These are phyloP conservation scores for Micropoecilia bifurca DNA, from an alignment of 2,797 vertebrate genomes.

Conservation along the genomic window DNA sequence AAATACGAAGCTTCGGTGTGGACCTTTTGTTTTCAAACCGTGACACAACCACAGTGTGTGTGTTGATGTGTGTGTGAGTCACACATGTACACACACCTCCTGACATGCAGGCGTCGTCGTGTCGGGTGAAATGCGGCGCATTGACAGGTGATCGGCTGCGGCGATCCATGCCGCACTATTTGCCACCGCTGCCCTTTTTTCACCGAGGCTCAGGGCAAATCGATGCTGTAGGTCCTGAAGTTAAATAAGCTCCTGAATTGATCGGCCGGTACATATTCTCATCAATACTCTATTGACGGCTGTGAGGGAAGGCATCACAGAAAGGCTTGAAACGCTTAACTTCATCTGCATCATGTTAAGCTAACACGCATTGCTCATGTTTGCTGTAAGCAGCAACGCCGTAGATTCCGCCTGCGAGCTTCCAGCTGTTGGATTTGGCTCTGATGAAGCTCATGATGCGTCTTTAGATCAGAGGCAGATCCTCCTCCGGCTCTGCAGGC, in stretches of 20 bases:
- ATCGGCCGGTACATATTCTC: slow-evolving; percentile 44
- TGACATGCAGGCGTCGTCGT: slow-evolving; percentile 26
- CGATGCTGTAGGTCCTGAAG: slow-evolving; percentile 59
- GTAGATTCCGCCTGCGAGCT: slow-evolving; percentile 18
- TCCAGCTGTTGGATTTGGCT: slow-evolving; percentile 26
- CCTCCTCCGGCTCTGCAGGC: slow-evolving; percentile 36
- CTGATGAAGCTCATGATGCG: slow-evolving; percentile 31
- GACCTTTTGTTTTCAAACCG: background rate
- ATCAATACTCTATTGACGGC: slow-evolving; percentile 50
- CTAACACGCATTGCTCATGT: slow-evolving; percentile 19
- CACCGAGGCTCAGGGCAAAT: slow-evolving; percentile 53
- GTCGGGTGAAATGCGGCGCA: slow-evolving; percentile 42
- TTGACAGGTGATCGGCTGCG: slow-evolving; percentile 44
- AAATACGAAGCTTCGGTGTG: background rate
- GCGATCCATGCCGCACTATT: slow-evolving; percentile 60
- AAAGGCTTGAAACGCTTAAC: slow-evolving; percentile 4
- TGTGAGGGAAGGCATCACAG: slow-evolving; percentile 26
- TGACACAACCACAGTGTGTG: background rate
- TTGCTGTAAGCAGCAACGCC: slow-evolving; percentile 9
- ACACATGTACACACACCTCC: slow-evolving; percentile 11
- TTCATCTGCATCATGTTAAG: slow-evolving; percentile 17
- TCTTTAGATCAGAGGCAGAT: slow-evolving; percentile 59
- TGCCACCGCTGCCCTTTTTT: slow-evolving; percentile 53
- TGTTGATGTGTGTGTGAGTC: background rate
- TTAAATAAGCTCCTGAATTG: slow-evolving; percentile 63